Percentiles rank a stretch among this genome's conserved stretches.
phyloP scores from a whole-genome alignment of 2,113 vertebrate species.

The Enhydra lutris region DNA sequence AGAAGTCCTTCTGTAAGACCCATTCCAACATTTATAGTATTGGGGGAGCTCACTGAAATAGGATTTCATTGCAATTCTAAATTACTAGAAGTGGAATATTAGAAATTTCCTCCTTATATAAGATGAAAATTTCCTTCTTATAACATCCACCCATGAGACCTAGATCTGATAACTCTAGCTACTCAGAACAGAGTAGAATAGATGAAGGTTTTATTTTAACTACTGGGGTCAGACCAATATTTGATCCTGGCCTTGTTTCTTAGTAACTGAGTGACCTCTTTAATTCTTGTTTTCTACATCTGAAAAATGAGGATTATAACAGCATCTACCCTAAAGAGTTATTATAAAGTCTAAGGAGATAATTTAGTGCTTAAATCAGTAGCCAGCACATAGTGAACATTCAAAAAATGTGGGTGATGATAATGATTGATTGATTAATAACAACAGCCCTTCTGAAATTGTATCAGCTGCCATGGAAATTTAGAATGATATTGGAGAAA shows the following conservation, averaged over 20 bases:
- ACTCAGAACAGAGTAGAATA: not conserved
- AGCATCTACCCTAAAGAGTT: not conserved
- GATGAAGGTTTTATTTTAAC: constrained; percentile 19
- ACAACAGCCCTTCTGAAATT: not conserved
- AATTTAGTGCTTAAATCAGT: not conserved
- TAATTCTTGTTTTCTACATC: constrained; percentile 31
- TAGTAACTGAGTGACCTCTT: not conserved
- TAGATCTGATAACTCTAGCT: not conserved
- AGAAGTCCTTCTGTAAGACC: not conserved
- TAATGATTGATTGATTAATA: not conserved
- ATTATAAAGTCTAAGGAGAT: not conserved
- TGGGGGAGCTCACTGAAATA: not conserved
- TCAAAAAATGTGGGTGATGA: not conserved
- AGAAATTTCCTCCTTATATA: not conserved
- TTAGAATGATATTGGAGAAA: not conserved
- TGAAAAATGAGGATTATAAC: constrained; percentile 2
- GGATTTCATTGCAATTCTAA: constrained; percentile 10
- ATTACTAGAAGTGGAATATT: not conserved
- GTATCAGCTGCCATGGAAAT: not conserved
- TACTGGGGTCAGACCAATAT: not conserved
- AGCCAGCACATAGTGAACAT: not conserved
- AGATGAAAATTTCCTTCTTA: not conserved
- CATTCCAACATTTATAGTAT: constrained; percentile 15
- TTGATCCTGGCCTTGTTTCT: constrained; percentile 21
- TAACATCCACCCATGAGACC: not conserved